A percentile compares a stretch with the other conserved stretches of the same genome.
These are phyloP conservation scores for Ondatra zibethicus DNA, from an alignment of 2,113 vertebrate species.

Conservation along the genomic window DNA sequence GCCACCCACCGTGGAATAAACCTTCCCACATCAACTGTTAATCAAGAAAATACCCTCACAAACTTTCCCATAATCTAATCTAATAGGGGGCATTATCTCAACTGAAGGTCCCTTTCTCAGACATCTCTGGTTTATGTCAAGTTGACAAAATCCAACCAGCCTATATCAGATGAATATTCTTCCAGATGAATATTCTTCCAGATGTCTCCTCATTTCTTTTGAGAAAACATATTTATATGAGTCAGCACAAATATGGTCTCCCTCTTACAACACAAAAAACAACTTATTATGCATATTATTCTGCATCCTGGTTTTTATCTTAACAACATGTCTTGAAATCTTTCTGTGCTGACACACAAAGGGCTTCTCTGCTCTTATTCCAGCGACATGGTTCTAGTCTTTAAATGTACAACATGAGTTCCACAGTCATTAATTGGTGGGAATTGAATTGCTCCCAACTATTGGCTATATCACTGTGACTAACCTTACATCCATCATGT, in stretches of 20 bases:
- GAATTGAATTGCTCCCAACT: neutral
- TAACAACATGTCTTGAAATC: neutral
- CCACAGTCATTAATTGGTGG: neutral
- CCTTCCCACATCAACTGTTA: neutral
- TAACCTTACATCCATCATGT: neutral
- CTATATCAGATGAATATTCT: neutral
- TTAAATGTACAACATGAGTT: neutral
- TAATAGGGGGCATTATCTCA: neutral
- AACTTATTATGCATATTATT: neutral
- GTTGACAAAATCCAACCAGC: neutral
- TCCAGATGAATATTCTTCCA: neutral
- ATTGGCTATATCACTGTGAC: neutral
- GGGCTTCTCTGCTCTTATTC: neutral
- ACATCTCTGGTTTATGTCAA: neutral
- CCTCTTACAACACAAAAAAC: neutral
- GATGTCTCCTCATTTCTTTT: neutral
- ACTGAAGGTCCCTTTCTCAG: neutral
- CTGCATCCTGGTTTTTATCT: neutral
- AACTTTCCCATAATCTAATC: neutral
- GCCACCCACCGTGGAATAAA: neutral
- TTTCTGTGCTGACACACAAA: slow-evolving; percentile 10
- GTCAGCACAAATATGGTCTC: neutral
- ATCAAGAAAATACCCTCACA: neutral
- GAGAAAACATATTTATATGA: neutral
- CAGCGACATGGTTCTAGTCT: neutral